Percentiles rank a stretch among this genome's conserved stretches.
phyloP scores from a whole-genome alignment of 2,797 vertebrate species.

The Petrocephalus schoutedeni region DNA sequence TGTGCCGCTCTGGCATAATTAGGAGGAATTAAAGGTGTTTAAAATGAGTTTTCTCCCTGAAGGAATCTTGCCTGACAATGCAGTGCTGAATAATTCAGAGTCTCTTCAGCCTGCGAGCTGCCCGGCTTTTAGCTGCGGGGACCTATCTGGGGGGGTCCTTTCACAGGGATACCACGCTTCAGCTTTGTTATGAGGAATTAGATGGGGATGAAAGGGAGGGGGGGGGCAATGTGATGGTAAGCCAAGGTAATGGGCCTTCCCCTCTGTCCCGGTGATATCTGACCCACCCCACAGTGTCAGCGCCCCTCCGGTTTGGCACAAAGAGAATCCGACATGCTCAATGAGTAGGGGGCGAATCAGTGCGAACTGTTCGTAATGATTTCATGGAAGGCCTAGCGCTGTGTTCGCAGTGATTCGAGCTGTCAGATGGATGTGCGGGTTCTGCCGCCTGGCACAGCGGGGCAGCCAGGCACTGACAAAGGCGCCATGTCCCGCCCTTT shows the following conservation, averaged over 20 bases:
- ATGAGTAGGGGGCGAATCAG: constrained; percentile 28
- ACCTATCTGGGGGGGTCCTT: constrained; percentile 36
- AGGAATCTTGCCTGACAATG: constrained; percentile 75
- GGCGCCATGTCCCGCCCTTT: constrained; percentile 14
- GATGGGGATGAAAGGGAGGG: neutral
- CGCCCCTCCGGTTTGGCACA: constrained; percentile 27
- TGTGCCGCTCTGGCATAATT: constrained; percentile 81
- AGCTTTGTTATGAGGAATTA: constrained; percentile 46
- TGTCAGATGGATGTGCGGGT: neutral
- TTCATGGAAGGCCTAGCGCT: neutral
- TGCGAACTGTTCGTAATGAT: neutral
- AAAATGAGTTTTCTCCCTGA: constrained; percentile 72
- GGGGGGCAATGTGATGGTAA: neutral
- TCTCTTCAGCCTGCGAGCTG: constrained; percentile 61
- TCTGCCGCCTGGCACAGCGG: constrained; percentile 19
- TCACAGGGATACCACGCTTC: constrained; percentile 70
- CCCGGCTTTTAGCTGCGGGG: constrained; percentile 56
- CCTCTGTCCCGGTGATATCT: neutral
- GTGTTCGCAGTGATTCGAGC: constrained; percentile 31
- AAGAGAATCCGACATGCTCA: constrained; percentile 30
- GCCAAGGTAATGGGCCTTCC: neutral
- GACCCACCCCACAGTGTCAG: neutral
- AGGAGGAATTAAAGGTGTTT: constrained; percentile 83
- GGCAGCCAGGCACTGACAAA: constrained; percentile 22
- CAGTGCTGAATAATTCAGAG: constrained; percentile 78